Evolutionary conservation across 2,888 invertebrate species (phyloP), one percentile per base, ranked within the genome.

Genomic region (Cylloceria caligata): DNA sequence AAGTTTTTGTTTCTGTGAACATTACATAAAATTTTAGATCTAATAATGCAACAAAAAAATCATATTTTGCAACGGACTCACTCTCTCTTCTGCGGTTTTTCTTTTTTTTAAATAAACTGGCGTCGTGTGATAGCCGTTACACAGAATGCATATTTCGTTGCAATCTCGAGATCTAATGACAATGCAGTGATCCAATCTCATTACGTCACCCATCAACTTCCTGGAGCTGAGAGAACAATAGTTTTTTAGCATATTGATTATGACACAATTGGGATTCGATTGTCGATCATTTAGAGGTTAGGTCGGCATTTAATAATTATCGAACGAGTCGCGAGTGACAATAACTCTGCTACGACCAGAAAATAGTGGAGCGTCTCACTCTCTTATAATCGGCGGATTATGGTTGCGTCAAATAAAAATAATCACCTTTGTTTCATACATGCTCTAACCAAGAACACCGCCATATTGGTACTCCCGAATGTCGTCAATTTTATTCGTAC

Each of bases 11-110:
- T 79, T 81, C 81, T 81, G 65, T 5, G 19, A 64, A 91, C 89
- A 34, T 30, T 34, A 30, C 6, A n/a, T n/a, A 9, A 3, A 21
- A 13, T n/a, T 16, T 3, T 11, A 9, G 4, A 19, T 47, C 9
- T 2, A 24, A 11, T 71, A 7, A 64, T 27, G 47, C 24, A 47
- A 60, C 5, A 52, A 42, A 11, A 55, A 11, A 42, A 21, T 74
- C 21, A 16, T 13, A 34, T 16, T 13, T 55, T 5, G 1, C 3
- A 16, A 34, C 7, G 6, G 0, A 65, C 7, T 81, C 91, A 96
- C 96, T 93, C 94, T 94, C 92, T 96, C 95, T 86, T 95, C 95
- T 0, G 93, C 93, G 36, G 94, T 94, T 93, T 94, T 95, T 85
- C 95, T 93, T 86, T 95, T 94, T 88, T 96, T 96, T 47, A 90